Evolutionary conservation across 2,797 vertebrate species (phyloP).

Genomic region (Rhyacichthys aspro): DNA sequence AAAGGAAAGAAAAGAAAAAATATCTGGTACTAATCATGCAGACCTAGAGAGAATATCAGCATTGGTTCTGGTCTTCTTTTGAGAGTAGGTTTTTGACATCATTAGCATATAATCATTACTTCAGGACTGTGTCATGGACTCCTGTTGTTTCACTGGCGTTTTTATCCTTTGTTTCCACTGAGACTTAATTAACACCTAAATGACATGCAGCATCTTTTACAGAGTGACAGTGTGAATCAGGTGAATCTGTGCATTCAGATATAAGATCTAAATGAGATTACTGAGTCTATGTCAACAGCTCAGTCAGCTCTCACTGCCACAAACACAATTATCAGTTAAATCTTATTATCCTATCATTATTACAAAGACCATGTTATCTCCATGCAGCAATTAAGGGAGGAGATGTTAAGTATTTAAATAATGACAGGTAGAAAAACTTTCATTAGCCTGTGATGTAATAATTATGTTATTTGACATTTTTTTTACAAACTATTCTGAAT

Average conservation of each 20-base stretch:
- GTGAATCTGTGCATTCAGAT: constrained; percentile 13
- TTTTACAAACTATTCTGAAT: too few relatives aligned
- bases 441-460: too few relatives aligned
- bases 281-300: constrained; percentile 16
- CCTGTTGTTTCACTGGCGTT: constrained; percentile 32
- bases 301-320: constrained; percentile 18
- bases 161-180: constrained; percentile 43
- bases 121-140: constrained; percentile 38
- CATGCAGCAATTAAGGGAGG: constrained; percentile 20
- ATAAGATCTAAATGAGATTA: constrained; percentile 33
- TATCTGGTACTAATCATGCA: too few relatives aligned
- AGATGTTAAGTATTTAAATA: constrained; percentile 16
- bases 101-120: constrained; percentile 38
- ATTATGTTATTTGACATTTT: too few relatives aligned
- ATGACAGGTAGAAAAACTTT: too few relatives aligned
- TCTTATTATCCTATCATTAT: constrained; percentile 3
- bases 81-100: constrained; percentile 20
- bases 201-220: constrained; percentile 28
- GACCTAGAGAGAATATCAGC: too few relatives aligned
- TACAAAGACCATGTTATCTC: constrained; percentile 6
- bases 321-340: constrained; percentile 12
- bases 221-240: constrained; percentile 23
- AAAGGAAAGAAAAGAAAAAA: too few relatives aligned
- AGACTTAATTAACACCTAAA: constrained; percentile 55
- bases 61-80: constrained; percentile 5